These are phyloP conservation scores for Brachionus koreanus DNA, from an alignment of 1,140 invertebrate genomes.

Conservation along the genomic window DNA sequence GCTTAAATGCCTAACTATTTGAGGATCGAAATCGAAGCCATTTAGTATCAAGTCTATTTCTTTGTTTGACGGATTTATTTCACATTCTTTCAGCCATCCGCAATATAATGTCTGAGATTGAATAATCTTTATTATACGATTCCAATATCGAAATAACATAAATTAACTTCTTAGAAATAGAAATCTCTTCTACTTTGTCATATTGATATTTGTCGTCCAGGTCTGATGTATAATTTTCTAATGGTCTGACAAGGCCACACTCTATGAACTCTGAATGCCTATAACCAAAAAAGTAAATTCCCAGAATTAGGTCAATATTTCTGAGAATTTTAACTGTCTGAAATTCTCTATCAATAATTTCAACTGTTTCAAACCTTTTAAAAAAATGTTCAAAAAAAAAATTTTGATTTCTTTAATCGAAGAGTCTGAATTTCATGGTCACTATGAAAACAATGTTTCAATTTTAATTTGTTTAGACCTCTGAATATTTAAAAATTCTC, in stretches of 20 bases:
- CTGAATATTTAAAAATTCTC: not conserved
- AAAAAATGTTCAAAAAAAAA: too few species aligned
- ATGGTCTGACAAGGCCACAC: not conserved
- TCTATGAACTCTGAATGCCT: not conserved
- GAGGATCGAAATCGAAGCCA: not conserved
- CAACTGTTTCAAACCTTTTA: not conserved
- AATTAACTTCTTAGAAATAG: not conserved
- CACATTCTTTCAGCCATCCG: not conserved
- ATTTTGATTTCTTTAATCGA: too few species aligned
- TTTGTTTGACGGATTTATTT: not conserved
- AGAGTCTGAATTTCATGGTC: too few species aligned
- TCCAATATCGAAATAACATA: not conserved
- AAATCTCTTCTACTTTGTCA: not conserved
- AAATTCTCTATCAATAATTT: not conserved
- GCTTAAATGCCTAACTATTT: not conserved
- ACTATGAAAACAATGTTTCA: too few species aligned
- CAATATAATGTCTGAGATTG: not conserved
- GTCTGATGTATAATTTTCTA: not conserved
- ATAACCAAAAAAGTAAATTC: not conserved
- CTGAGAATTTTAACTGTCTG: not conserved
- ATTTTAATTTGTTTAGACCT: too few species aligned
- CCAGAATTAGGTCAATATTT: not conserved
- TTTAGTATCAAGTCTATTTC: not conserved
- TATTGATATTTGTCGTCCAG: not conserved
- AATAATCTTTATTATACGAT: not conserved